Evolutionary conservation across 2,113 vertebrate genomes (phyloP).

Genomic region (Microcebus griseorufus): DNA sequence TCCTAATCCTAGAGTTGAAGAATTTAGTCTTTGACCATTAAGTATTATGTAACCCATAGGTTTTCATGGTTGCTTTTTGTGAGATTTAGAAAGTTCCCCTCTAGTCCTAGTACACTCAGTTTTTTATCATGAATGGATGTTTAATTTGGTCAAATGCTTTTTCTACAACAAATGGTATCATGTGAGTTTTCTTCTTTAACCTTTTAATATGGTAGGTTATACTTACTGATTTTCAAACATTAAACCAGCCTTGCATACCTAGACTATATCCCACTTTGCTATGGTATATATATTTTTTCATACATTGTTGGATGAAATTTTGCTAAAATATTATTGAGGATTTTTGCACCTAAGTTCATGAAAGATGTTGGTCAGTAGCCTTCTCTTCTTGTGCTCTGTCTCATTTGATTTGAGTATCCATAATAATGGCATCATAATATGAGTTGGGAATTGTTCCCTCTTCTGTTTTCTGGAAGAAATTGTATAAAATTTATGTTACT

Average conservation of each 20-base stretch:
- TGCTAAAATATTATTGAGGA: not conserved
- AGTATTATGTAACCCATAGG: not conserved
- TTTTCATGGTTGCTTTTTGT: not conserved
- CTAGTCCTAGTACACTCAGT: not conserved
- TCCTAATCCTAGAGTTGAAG: not conserved
- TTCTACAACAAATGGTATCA: not conserved
- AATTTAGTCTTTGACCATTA: not conserved
- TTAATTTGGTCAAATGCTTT: not conserved
- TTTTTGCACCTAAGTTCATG: not conserved
- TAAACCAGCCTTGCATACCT: not conserved
- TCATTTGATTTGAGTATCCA: not conserved
- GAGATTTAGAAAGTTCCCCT: not conserved
- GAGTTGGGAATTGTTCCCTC: not conserved
- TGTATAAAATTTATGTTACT: not conserved
- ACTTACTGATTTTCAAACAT: not conserved
- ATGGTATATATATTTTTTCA: not conserved
- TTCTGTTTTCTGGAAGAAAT: not conserved
- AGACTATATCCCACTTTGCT: not conserved
- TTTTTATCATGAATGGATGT: not conserved
- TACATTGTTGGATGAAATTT: not conserved
- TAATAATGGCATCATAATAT: not conserved
- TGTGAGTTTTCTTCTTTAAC: not conserved
- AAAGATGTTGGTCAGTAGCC: not conserved
- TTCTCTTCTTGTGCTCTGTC: not conserved
- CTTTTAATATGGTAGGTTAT: not conserved